Conservation (phyloP, 1,140 invertebrate species). For the Scaptomyza hsui region DNA sequence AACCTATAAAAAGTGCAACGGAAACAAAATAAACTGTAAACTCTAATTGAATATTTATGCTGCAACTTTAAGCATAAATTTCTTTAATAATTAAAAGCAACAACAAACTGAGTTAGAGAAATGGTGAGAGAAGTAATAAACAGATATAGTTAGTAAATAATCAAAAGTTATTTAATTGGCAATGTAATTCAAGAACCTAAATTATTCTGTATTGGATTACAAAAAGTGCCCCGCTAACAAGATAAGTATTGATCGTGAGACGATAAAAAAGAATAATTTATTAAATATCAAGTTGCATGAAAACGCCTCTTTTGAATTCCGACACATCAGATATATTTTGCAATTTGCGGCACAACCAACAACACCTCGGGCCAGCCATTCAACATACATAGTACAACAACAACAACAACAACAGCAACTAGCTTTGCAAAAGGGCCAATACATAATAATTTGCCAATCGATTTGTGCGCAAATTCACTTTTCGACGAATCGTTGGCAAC, state of each 20-base stretch:
- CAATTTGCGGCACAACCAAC: conserved; percentile 66
- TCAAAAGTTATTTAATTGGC: background rate
- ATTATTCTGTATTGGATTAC: background rate
- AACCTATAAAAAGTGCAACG: conserved; percentile 5
- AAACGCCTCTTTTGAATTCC: conserved; percentile 47
- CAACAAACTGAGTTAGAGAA: too few species aligned
- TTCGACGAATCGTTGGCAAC: conserved; percentile 59
- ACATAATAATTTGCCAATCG: conserved; percentile 78
- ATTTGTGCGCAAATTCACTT: conserved; percentile 72
- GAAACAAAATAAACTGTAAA: too few species aligned
- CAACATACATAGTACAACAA: conserved; percentile 36
- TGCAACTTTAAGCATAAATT: too few species aligned
- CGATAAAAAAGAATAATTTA: conserved; percentile 48
- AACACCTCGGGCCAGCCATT: conserved; percentile 69
- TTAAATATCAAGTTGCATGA: conserved; percentile 70
- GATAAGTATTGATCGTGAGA: conserved; percentile 50
- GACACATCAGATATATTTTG: conserved; percentile 63
- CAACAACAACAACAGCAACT: background rate
- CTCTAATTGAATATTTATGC: too few species aligned
- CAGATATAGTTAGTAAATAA: background rate
- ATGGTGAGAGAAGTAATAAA: too few species aligned
- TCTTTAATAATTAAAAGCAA: too few species aligned
- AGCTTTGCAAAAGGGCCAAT: conserved; percentile 40
- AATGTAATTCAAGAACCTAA: too few species aligned
- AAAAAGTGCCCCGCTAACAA: conserved; percentile 56